Base-by-base conservation (phyloP, 1,140 invertebrate genomes). In the Rhizoglyphus robini region DNA sequence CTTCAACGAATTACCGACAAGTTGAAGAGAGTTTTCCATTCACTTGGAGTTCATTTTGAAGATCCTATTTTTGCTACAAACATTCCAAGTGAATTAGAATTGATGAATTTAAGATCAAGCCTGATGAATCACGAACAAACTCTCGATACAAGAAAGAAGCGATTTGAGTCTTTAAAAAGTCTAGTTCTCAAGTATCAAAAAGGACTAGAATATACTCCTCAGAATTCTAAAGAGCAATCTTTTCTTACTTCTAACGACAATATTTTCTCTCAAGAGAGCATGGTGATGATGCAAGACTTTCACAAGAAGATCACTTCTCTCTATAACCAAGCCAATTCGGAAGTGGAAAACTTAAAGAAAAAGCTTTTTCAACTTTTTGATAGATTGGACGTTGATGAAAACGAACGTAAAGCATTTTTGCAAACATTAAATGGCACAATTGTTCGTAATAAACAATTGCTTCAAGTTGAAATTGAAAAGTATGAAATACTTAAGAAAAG, bases 401-500 rank as follows among this genome's bases (percentile, higher is more conserved):
- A 75, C 8, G 73, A 79, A 29, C 76, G 80, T 62, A 71, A 78
- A 34, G 71, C 72, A 23, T 84, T 84, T 71, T 68, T 67, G 1
- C 18, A 34, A 23, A 11, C 13, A 8, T 49, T 51, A n/a, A 15
- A 1, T 13, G 63, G 34, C 79, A 5, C 69, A 73, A 23, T 76
- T 75, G 65, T 73, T 82, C 36, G n/a, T 13, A 29, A 70, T 65
- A 69, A 68, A 63, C 69, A 73, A 60, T 67, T 80, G 76, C 67
- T 80, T 4, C 71, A 79, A 34, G 70, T 74, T 46, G 84, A 87
- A 76, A 75, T 87, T 27, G 74, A 79, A 31, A 75, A 80, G 18
- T 85, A 83, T 71, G 82, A 85, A 71, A 73, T 79, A 46, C 75
- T 83, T 11, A 82, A 85, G 46, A 74, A 76, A 11, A 79, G 83